A percentile compares a stretch with the other conserved stretches of the same genome.
Evolutionary conservation across 2,113 vertebrate genomes (phyloP).

Genomic region (Carassius gibelio): DNA sequence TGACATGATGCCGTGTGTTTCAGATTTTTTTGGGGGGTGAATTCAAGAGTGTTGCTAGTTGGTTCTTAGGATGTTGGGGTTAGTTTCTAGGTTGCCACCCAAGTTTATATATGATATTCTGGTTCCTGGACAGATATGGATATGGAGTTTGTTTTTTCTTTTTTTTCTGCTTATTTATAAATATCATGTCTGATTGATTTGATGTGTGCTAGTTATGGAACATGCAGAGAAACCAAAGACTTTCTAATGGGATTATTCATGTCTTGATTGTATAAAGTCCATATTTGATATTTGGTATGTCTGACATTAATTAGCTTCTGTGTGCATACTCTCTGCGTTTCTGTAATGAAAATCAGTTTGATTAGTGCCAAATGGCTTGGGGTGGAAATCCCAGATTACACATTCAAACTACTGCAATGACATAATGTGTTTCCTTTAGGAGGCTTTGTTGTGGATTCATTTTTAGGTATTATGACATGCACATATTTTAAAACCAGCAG

Average conservation of each 20-base stretch:
- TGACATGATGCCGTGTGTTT: too few relatives aligned
- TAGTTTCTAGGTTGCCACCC: background rate
- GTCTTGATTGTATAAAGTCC: background rate
- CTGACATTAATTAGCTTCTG: constrained; percentile 10
- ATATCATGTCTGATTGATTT: constrained; percentile 2
- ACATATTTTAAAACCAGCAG: constrained; percentile 7
- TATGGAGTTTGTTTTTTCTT: background rate
- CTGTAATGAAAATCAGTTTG: constrained; percentile 8
- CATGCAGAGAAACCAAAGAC: background rate
- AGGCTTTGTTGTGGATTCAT: constrained; percentile 3
- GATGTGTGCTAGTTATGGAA: background rate
- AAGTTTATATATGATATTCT: background rate
- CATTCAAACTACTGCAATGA: constrained; percentile 20
- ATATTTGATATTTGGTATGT: constrained; percentile 8
- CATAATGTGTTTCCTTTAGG: constrained; percentile 25
- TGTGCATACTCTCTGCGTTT: background rate
- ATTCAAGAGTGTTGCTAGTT: background rate
- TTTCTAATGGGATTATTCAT: background rate
- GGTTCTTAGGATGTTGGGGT: background rate
- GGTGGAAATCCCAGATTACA: constrained; percentile 36
- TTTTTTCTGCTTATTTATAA: background rate
- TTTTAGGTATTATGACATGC: constrained; percentile 16
- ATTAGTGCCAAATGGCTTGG: constrained; percentile 30
- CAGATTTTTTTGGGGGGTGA: background rate
- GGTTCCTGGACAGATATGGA: background rate